Evolutionary conservation across 2,888 invertebrate species (phyloP).

Genomic region (Limnephilus rhombicus): DNA sequence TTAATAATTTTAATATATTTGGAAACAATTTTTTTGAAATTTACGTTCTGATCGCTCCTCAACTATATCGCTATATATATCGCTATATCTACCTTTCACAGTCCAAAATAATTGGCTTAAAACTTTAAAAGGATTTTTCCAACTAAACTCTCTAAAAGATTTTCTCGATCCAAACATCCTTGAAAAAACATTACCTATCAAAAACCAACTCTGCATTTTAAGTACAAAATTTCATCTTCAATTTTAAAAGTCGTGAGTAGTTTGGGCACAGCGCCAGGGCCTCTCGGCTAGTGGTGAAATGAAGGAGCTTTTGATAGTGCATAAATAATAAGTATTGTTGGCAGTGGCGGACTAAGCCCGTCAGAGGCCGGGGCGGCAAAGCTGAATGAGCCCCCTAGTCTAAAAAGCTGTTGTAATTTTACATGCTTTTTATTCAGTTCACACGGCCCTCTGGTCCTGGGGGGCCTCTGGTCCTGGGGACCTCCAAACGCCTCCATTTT

Average conservation of each 20-base stretch:
- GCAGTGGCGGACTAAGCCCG: too few relatives aligned
- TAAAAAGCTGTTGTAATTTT: too few relatives aligned
- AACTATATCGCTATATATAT: too few relatives aligned
- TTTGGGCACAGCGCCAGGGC: neutral
- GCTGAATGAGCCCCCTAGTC: neutral
- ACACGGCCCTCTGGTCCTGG: too few relatives aligned
- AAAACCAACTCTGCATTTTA: neutral
- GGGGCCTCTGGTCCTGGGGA: too few relatives aligned
- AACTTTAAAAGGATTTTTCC: neutral
- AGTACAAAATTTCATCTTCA: neutral
- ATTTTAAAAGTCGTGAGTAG: neutral
- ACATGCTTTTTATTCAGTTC: too few relatives aligned
- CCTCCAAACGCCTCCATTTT: too few relatives aligned
- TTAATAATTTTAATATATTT: too few relatives aligned
- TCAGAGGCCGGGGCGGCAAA: too few relatives aligned
- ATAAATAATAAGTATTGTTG: neutral
- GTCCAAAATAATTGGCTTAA: neutral
- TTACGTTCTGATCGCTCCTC: neutral
- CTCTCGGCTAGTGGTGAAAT: neutral
- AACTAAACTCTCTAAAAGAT: neutral
- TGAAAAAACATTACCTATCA: neutral
- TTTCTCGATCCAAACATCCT: neutral
- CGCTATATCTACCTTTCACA: neutral
- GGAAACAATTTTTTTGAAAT: neutral
- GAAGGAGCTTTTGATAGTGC: neutral